Base-by-base conservation (phyloP, 1,140 invertebrate species). In the Himalopsyche phryganea region DNA sequence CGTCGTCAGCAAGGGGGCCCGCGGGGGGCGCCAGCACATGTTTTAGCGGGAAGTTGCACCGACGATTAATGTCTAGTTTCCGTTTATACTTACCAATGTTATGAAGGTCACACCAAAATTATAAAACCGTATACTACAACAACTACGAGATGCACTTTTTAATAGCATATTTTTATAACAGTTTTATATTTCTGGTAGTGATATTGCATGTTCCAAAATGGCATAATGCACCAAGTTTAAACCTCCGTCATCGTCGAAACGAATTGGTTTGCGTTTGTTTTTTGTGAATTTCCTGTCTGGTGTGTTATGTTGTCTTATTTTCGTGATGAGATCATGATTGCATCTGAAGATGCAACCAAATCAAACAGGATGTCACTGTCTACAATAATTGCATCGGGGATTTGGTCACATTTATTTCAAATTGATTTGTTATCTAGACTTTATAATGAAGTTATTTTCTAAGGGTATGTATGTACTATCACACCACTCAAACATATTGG, bases 1-100 rank as follows among this genome's bases (percentile, higher is more conserved):
- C 13, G 14, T 23, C 38, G 40, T 13, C 13, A 1, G 23, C 3
- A 7, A 38, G 38, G 50, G 40, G 20, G 19, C 15, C 50, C 20
- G 40, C 20, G 14, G 42, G 23, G 42, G 44, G 41, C 41, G 20
- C 6, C 11, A 13, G 23, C 36, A 38, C 42, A 49, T 48, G 51
- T 57, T 57, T 57, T 57, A 46, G 54, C 54, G 54, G 54, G 54
- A 57, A 57, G 36, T 36, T 40, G 45, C 11, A 36, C 13, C 38
- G 38, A 40, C n/a, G 11, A 15, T 13, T 15, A 40, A 40, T 40
- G 15, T 40, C n/a, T 49, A n/a, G 7, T 11, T 33, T 28, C 18
- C 11, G 18, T 13, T 13, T 14, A 32, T 9, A 33, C 17, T n/a
- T 18, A 20, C 13, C 41, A 13, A n/a, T 13, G 32, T 3, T 4